These are phyloP conservation scores for Dasyurus viverrinus DNA, from an alignment of 2,113 vertebrate genomes.

Conservation along the genomic window DNA sequence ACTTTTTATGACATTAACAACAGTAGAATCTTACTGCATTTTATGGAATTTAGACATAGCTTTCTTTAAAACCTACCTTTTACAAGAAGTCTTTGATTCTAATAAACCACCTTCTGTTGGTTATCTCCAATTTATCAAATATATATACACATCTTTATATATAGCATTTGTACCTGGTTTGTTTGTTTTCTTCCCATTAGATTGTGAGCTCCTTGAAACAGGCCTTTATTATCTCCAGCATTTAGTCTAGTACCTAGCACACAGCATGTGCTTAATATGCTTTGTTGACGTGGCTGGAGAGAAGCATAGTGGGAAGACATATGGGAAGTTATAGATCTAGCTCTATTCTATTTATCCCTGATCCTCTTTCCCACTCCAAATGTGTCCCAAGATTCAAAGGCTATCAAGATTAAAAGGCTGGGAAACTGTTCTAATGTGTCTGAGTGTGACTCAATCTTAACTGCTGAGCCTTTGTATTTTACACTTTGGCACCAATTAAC, in stretches of 20 bases:
- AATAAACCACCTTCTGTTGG: background rate
- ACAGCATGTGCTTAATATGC: background rate
- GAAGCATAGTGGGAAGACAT: background rate
- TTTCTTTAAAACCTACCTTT: background rate
- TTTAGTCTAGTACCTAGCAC: background rate
- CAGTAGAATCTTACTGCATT: background rate
- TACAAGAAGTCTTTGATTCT: background rate
- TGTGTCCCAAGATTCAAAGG: background rate
- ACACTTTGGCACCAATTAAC: background rate
- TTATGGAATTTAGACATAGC: background rate
- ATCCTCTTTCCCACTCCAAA: background rate
- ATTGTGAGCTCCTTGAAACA: background rate
- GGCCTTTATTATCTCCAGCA: background rate
- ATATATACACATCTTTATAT: background rate
- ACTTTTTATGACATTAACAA: background rate
- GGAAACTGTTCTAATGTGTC: background rate
- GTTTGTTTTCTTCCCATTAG: background rate
- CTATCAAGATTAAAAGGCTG: background rate
- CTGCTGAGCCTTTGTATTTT: background rate
- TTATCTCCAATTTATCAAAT: background rate
- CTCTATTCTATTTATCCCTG: background rate
- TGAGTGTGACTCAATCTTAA: background rate
- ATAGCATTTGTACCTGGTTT: background rate
- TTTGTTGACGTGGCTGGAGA: background rate
- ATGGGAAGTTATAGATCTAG: background rate